Conservation (phyloP, 1,140 invertebrate genomes). For the Gryllus bimaculatus region DNA sequence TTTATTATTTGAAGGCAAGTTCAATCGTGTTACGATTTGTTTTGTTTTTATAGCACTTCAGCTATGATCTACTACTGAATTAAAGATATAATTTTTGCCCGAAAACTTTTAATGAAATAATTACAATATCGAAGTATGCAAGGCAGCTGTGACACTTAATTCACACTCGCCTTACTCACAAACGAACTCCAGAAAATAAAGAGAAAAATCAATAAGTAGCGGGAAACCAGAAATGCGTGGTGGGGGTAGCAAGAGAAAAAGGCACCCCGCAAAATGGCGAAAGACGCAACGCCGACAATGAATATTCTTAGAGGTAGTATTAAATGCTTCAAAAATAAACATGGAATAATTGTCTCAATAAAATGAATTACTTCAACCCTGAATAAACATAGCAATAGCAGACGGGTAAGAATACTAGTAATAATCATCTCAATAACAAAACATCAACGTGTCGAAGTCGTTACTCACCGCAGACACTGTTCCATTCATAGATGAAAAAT, state of each 20-base stretch:
- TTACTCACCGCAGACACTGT: slow-evolving; percentile 11
- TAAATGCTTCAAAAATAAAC: no score
- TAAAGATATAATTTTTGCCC: not conserved
- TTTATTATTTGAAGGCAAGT: not conserved
- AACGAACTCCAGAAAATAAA: no score
- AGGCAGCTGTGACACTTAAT: no score
- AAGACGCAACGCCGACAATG: not conserved
- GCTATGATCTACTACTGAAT: no score
- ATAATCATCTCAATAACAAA: not conserved
- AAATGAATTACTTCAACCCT: no score
- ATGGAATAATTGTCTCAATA: no score
- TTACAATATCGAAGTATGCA: no score
- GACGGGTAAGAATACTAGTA: no score
- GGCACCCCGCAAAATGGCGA: not conserved
- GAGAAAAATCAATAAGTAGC: not conserved
- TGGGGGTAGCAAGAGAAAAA: not conserved
- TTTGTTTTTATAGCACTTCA: no score
- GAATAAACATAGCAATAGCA: no score
- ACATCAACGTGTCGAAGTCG: not conserved
- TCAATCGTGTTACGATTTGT: not conserved
- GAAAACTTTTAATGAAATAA: not conserved
- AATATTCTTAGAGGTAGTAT: not conserved
- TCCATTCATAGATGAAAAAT: slow-evolving; percentile 18
- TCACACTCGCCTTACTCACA: no score
- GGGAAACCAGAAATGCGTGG: not conserved